A percentile compares a stretch with the other conserved stretches of the same genome.
phyloP scores from a whole-genome alignment of 2,113 vertebrate species.

The Tricholaema leucomelas region DNA sequence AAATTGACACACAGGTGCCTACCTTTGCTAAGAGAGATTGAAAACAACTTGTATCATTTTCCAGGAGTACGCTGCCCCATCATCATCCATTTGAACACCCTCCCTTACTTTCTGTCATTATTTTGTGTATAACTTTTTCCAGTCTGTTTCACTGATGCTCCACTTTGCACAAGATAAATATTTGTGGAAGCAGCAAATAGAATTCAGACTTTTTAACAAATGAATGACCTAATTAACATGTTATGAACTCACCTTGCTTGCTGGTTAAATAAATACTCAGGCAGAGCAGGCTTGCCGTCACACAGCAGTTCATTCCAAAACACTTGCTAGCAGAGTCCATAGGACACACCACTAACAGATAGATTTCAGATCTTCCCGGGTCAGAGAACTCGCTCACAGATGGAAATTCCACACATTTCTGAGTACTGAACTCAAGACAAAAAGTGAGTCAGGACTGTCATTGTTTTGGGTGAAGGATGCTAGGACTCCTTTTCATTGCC shows the following conservation, averaged over 20 bases:
- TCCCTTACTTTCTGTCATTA: rapidly evolving
- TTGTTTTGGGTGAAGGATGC: background rate
- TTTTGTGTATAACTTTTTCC: background rate
- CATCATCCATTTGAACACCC: background rate
- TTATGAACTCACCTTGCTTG: background rate
- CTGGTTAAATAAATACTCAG: background rate
- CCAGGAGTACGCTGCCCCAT: background rate
- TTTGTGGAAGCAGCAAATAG: background rate
- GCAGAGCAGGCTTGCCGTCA: background rate
- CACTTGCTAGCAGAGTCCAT: background rate
- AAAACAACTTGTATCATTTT: background rate
- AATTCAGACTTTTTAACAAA: slow-evolving; percentile 1
- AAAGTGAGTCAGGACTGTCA: background rate
- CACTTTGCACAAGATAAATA: background rate
- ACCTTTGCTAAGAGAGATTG: background rate
- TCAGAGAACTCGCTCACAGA: background rate
- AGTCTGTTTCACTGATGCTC: background rate
- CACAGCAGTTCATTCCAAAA: background rate
- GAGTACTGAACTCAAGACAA: background rate
- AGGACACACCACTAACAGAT: background rate
- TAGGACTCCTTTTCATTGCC: background rate
- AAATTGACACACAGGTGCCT: background rate
- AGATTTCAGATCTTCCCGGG: background rate
- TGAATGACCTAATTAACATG: background rate
- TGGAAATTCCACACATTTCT: background rate